A percentile compares a stretch with the other conserved stretches of the same genome.
Evolutionary conservation across 2,888 invertebrate genomes (phyloP).

Genomic region (Notodonta ziczac): DNA sequence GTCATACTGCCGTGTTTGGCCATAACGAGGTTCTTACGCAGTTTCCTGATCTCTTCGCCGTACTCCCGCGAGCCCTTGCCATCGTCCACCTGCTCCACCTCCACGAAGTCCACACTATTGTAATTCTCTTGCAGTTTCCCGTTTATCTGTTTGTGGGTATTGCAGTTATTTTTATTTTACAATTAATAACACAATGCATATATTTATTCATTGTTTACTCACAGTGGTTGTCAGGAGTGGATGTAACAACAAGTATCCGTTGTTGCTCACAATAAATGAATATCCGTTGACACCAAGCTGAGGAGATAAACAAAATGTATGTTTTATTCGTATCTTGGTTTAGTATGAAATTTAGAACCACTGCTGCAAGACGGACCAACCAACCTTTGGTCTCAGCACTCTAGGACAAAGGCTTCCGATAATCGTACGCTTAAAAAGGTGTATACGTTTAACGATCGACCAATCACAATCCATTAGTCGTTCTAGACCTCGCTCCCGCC

Average conservation of each 20-base stretch:
- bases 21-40: conserved; percentile 90
- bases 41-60: conserved; percentile 80
- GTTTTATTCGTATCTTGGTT: no score
- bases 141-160: conserved; percentile 73
- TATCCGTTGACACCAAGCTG: conserved; percentile 98
- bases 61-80: conserved; percentile 87
- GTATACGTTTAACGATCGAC: no score
- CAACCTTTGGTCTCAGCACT: no score
- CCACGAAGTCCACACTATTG: conserved; percentile 97
- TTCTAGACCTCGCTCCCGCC: no score
- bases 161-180: not conserved
- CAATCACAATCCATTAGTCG: no score
- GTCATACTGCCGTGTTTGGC: conserved; percentile 87
- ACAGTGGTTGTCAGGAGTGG: conserved; percentile 96
- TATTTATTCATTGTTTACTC: conserved; percentile 59
- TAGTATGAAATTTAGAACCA: no score
- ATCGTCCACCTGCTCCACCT: conserved; percentile 94
- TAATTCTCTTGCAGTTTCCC: conserved; percentile 94
- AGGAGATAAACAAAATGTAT: conserved; percentile 45
- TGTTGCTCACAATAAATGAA: conserved; percentile 98
- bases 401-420: no score
- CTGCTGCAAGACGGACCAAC: no score
- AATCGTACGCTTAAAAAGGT: no score
- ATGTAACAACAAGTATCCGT: conserved; percentile 97
- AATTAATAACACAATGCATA: not conserved